phyloP scores from a whole-genome alignment of 2,888 invertebrate genomes.

The Cotesia congregata region DNA sequence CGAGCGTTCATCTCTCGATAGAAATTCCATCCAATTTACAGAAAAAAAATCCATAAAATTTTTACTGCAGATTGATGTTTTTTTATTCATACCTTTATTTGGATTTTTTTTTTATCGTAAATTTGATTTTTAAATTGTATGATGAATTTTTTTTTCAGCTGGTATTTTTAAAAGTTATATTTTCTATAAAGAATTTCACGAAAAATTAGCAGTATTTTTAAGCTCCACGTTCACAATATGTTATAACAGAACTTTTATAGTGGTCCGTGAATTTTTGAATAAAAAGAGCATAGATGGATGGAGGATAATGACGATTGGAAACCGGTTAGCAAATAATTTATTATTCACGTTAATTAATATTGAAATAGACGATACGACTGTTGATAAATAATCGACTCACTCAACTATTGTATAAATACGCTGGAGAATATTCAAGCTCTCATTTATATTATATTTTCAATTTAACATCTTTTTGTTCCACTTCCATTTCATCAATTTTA shows the following conservation, averaged over 20 bases:
- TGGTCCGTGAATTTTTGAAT: constrained; percentile 10
- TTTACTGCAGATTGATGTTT: too few species aligned
- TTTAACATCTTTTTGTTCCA: constrained; percentile 10
- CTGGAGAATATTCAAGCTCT: constrained; percentile 1
- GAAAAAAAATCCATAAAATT: too few species aligned
- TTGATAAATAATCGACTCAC: constrained; percentile 50
- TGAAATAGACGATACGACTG: constrained; percentile 50
- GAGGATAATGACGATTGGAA: constrained; percentile 43
- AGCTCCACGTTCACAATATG: not conserved
- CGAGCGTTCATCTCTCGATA: too few species aligned
- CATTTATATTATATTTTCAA: constrained; percentile 19
- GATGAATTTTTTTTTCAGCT: not conserved
- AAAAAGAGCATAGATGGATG: constrained; percentile 33
- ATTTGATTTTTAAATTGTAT: too few species aligned
- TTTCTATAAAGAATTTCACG: not conserved
- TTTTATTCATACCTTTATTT: too few species aligned
- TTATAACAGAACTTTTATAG: too few species aligned
- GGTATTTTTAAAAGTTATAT: not conserved
- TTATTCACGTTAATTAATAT: constrained; percentile 61
- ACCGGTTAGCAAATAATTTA: constrained; percentile 58
- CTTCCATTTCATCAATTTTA: constrained; percentile 18
- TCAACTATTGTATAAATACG: constrained; percentile 44
- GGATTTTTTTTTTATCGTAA: too few species aligned
- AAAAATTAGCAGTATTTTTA: not conserved
- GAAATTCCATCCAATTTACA: too few species aligned